Percentiles rank a stretch among this genome's conserved stretches.
Evolutionary conservation across 2,888 invertebrate genomes (phyloP).

Genomic region (Eupeodes luniger): DNA sequence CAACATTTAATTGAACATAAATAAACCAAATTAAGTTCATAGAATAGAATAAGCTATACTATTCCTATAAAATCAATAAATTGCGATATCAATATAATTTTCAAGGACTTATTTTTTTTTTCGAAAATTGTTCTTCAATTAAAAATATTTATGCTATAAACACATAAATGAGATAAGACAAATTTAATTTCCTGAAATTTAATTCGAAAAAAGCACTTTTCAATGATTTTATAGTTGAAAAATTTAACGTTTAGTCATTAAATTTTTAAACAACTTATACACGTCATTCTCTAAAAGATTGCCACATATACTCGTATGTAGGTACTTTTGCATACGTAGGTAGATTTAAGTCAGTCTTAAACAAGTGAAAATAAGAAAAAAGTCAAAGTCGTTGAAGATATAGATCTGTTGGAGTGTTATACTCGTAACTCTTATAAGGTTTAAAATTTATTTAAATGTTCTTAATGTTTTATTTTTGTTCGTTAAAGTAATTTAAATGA

Average conservation of each 20-base stretch:
- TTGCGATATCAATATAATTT: not conserved
- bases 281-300: not conserved
- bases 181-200: conserved; percentile 11
- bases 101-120: not conserved
- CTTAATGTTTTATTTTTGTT: not conserved
- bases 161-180: not conserved
- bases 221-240: conserved; percentile 13
- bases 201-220: conserved; percentile 12
- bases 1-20: no score
- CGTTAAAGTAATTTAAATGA: conserved; percentile 44
- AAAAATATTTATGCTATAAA: not conserved
- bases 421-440: not conserved
- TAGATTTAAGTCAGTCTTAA: not conserved
- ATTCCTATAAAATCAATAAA: no score
- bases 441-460: conserved; percentile 25
- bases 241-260: conserved; percentile 17
- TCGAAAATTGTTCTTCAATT: not conserved
- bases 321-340: no score
- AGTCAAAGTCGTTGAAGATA: not conserved
- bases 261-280: not conserved
- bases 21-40: no score
- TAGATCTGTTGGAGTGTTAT: not conserved
- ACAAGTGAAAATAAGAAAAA: not conserved
- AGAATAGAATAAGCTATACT: no score
- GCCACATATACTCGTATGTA: no score